These are phyloP conservation scores for Slavum lentiscoides DNA, from an alignment of 2,888 invertebrate genomes.

Conservation along the genomic window DNA sequence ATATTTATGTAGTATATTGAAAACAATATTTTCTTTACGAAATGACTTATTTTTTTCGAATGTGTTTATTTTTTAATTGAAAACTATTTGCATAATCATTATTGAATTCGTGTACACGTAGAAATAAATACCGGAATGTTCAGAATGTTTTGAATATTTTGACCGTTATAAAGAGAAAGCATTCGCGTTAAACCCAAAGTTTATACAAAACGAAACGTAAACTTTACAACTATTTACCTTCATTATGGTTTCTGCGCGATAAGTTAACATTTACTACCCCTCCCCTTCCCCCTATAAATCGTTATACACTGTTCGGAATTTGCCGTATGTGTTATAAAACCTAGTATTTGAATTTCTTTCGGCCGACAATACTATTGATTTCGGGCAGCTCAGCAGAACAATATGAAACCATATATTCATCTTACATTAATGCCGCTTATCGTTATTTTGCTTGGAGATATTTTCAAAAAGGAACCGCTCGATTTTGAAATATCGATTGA, in stretches of 20 bases:
- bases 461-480: too few species aligned
- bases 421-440: too few species aligned
- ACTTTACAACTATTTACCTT: slow-evolving; percentile 33
- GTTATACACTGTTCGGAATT: neutral
- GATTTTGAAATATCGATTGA: too few species aligned
- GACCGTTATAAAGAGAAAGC: neutral
- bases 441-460: too few species aligned
- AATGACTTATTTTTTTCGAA: too few species aligned
- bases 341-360: too few species aligned
- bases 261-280: neutral
- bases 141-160: neutral
- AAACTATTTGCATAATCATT: neutral
- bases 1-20: too few species aligned
- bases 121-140: neutral
- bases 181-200: neutral
- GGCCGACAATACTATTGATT: too few species aligned
- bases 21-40: too few species aligned
- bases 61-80: too few species aligned
- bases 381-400: too few species aligned
- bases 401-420: too few species aligned
- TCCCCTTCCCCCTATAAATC: neutral
- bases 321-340: neutral
- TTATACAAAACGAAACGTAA: slow-evolving; percentile 9
- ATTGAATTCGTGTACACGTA: neutral
- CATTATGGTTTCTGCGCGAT: neutral